Base-by-base conservation (phyloP, 2,113 vertebrate genomes). In the Pterocles gutturalis region DNA sequence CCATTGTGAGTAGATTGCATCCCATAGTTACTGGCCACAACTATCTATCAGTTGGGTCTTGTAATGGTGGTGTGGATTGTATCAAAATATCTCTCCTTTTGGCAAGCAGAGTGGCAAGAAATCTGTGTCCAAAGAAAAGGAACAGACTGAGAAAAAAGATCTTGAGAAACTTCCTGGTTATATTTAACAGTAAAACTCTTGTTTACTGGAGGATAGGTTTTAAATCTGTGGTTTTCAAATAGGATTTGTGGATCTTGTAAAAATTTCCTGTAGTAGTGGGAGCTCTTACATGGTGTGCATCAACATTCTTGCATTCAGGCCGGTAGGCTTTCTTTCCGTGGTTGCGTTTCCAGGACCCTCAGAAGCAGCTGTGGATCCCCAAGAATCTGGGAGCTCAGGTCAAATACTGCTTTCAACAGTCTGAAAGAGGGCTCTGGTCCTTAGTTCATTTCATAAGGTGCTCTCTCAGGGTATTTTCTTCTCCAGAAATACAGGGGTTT, bases 201-300 rank as follows among this genome's bases (percentile, higher is more conserved):
- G 49, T 97, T 97, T 96, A 95, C 41, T 73, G 84, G 38, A 94
- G 70, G 77, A 92, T 93, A 5, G 91, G 61, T 92, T 95, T 95
- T 90, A 95, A 84, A 89, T 87, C 72, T 90, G 87, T 94, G 81
- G 78, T 93, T 95, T 94, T 90, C 81, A 93, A 93, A 82, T 89
- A 78, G 87, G 81, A 91, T 95, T 94, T 97, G 83, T 5, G 43
- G 43, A 82, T 91, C 69, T 78, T 29, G 45, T 89, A 87, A 78
- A 95, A 91, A 43, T 84, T 93, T 96, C 91, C 89, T 84, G 61
- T 79, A 78, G 54, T 73, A 92, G 33, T 84, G 89, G 80, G 83
- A 96, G 60, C 61, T 93, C 65, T 89, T 81, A 36, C 51, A 7
- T 84, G 78, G 48, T 71, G 81, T 87, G 65, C 66, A 46, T 83